Evolutionary conservation across 1,140 invertebrate species (phyloP), one percentile per base, ranked within the genome.

Genomic region (Daktulosphaira vitifoliae): DNA sequence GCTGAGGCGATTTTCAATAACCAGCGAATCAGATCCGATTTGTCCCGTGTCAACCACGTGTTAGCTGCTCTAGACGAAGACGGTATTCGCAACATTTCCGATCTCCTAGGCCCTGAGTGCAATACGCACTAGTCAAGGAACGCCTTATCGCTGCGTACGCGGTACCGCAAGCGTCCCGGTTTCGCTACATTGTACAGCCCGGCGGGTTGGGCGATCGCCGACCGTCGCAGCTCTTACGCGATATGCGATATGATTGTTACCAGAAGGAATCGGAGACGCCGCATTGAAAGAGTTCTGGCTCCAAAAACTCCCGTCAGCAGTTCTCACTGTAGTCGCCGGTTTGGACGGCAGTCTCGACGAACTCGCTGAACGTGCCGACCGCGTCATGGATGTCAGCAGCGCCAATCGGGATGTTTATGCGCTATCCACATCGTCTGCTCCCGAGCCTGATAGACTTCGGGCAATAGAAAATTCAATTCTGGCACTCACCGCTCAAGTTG

Each of bases 311-410:
- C 46, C 20, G 1, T n/a, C 18, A 0, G 1, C 46, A 18, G 23
- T 48, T 13, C 46, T 48, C 15, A 20, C 46, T 11, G 20, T 48
- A 0, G 15, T 48, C 2, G 20, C 20, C 9, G 46, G 46, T 0
- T 11, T 48, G 2, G 46, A 22, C 46, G 46, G 44, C 8, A 1
- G 18, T 0, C 20, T 48, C 13, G 18, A 48, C 2, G 0, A 0
- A 1, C 15, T 48, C 1, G 46, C 71, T 1, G 70, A 72, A n/a
- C 72, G 71, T n/a, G n/a, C n/a, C 20, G 20, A 48, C 2, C 46
- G 46, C 1, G 46, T 48, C 0, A 22, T 22, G 46, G 46, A 48
- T 22, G 20, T 13, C 1, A 48, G 46, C 2, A n/a, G n/a, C n/a
- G 9, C 5, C 46, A 3, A 0, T n/a, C 46, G 9, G 3, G 20